Percentiles rank a stretch among this genome's conserved stretches.
Evolutionary conservation across 2,113 vertebrate genomes (phyloP).

Genomic region (Eurypyga helias): DNA sequence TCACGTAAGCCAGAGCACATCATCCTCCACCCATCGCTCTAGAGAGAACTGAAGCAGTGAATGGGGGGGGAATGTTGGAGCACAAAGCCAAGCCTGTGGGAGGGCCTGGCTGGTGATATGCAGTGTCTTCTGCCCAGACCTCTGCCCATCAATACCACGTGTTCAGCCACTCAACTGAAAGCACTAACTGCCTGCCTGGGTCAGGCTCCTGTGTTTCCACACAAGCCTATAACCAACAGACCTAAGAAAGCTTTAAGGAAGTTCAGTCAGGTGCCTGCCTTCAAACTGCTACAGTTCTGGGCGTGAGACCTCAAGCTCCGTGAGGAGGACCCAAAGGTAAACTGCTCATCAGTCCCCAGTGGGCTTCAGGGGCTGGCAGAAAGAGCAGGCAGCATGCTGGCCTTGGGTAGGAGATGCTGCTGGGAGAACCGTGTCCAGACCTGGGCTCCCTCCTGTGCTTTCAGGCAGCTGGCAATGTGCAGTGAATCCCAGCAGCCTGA

Average conservation of each 20-base stretch:
- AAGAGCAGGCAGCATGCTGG: background rate
- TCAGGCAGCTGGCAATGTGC: background rate
- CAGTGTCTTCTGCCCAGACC: background rate
- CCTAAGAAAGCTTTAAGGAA: background rate
- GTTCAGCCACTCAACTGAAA: background rate
- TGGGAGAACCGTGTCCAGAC: background rate
- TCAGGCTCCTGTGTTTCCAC: background rate
- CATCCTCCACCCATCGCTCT: fast-evolving
- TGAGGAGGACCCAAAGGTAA: background rate
- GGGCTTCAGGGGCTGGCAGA: background rate
- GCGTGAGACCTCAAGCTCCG: background rate
- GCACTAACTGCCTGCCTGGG: background rate
- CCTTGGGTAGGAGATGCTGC: background rate
- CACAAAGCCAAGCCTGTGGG: background rate
- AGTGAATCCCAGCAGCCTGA: background rate
- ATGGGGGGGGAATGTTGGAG: background rate
- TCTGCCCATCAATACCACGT: fast-evolving
- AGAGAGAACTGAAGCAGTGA: background rate
- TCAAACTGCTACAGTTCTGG: background rate
- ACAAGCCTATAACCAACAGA: background rate
- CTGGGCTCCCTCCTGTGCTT: background rate
- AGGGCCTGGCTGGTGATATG: background rate
- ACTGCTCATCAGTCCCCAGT: background rate
- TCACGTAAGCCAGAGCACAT: background rate
- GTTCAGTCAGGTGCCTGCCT: background rate